Base-by-base conservation (phyloP, 2,888 invertebrate species). In the Buathra laborator region DNA sequence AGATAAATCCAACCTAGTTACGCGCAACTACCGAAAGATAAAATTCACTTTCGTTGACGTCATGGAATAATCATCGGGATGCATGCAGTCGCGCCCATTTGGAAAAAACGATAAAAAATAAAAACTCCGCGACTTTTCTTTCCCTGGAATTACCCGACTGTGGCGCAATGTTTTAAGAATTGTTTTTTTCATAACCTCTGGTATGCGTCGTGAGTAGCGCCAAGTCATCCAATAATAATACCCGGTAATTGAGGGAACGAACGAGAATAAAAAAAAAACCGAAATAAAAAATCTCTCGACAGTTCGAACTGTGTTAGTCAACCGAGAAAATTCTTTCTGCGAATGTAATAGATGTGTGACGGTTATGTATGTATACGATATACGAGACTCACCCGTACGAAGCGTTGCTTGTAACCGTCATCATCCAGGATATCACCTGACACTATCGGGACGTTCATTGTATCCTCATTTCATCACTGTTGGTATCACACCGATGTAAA, bases 381-480 rank as follows among this genome's bases (percentile, higher is more conserved):
- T 53, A 53, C 6, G 16, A 16, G 53, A 53, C 53, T 53, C 86
- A 94, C 94, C 91, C 94, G 91, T 84, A 94, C 90, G 86, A 94
- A 94, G 88, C 93, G 92, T 76, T 92, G 93, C 85, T 91, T 93
- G 87, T 91, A 91, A 84, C 89, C 90, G 72, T 92, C 92, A 84
- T 93, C 93, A 86, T 93, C 93, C 87, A 85, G 84, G 87, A 94
- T 89, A 88, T 94, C 93, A 83, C 94, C 94, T 84, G 94, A 91
- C 82, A 94, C 92, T 80, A 94, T 94, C 83, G 94, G 94, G 43
- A 93, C 90, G 89, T 94, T 93, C 94, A 94, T 94, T 87, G 88
- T 92, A 86, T 85, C 87, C 72, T 86, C 90, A 89, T 90, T 86
- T 87, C 32, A 62, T 62, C 62, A 62, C 62, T 32, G 14, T 62